Evolutionary conservation across 2,113 vertebrate genomes (phyloP), one percentile per base, ranked within the genome.

Genomic region (Laticauda colubrina): DNA sequence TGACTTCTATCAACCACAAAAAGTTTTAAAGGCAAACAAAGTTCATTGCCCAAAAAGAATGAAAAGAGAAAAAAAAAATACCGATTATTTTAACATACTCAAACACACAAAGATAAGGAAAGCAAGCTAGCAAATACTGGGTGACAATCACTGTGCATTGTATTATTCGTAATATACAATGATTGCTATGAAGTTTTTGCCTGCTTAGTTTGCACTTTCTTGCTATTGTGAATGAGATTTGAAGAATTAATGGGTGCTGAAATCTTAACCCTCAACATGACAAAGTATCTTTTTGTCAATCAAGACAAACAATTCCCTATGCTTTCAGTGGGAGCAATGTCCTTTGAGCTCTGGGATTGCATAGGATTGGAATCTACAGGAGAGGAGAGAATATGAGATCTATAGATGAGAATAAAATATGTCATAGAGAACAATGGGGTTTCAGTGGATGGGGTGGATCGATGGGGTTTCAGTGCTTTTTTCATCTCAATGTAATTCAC

Each of bases 151-250:
- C 86, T 90, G 55, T 54, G 75, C 75, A 93, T 93, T 93, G 92
- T 93, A n/a, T 64, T 85, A 55, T 61, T 93, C 53, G 92, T 90
- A 93, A 90, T 93, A 26, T 56, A 61, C 92, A 89, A 90, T 93
- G 55, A 93, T 93, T 93, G 92, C 87, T 64, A 2, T 34, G 18
- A 87, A 81, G 48, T 56, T 81, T 92, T 92, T 85, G 53, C 88
- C 87, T 53, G 55, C 69, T 89, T 89, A 15, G 54, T 45, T 92
- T 57, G 88, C 69, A 89, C 55, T 92, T 90, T 51, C 55, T 90
- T 61, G 29, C 55, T 86, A 87, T 61, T 87, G 55, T 90, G 75
- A 15, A 34, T 26, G 75, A 81, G 34, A 21, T 85, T 69, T 53
- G 64, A 89, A 89, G 88, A 89, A 92, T 89, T 87, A 93, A 90